phyloP scores from a whole-genome alignment of 2,888 invertebrate genomes.

The Eulithis prunata region DNA sequence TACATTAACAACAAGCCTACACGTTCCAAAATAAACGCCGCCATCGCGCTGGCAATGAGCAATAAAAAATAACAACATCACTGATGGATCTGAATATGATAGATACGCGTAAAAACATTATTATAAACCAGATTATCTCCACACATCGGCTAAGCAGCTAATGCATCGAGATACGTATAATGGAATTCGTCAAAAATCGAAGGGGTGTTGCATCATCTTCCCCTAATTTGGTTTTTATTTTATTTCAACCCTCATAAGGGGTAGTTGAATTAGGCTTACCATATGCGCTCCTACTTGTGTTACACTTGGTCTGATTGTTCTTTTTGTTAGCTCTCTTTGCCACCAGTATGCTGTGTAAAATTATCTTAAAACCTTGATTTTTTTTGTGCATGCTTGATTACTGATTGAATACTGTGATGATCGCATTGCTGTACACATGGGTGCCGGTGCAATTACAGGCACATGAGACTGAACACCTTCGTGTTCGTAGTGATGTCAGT shows the following conservation, averaged over 20 bases:
- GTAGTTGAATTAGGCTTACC: constrained; percentile 81
- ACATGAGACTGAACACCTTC: no score
- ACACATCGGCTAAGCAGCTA: constrained; percentile 67
- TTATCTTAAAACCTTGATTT: not conserved
- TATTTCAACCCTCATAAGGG: constrained; percentile 73
- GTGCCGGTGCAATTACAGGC: no score
- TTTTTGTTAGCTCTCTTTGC: constrained; percentile 56
- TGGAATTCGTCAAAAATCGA: constrained; percentile 83
- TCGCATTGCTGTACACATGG: no score
- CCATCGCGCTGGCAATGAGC: no score
- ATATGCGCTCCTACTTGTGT: constrained; percentile 82
- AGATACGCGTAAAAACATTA: constrained; percentile 15
- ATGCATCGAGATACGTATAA: constrained; percentile 74
- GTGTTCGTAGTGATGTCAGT: no score
- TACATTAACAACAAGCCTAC: no score
- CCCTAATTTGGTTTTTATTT: constrained; percentile 83
- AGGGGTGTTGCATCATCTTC: constrained; percentile 82
- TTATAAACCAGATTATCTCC: constrained; percentile 49
- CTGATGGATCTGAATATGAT: not conserved
- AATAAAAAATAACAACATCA: constrained; percentile 3
- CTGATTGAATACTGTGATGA: no score
- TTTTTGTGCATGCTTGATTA: not conserved
- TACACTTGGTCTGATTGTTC: constrained; percentile 71
- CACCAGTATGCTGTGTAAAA: constrained; percentile 36
- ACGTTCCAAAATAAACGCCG: no score